Evolutionary conservation across 2,888 invertebrate genomes (phyloP), one percentile per base, ranked within the genome.

Genomic region (Hipparchia sbordonii): DNA sequence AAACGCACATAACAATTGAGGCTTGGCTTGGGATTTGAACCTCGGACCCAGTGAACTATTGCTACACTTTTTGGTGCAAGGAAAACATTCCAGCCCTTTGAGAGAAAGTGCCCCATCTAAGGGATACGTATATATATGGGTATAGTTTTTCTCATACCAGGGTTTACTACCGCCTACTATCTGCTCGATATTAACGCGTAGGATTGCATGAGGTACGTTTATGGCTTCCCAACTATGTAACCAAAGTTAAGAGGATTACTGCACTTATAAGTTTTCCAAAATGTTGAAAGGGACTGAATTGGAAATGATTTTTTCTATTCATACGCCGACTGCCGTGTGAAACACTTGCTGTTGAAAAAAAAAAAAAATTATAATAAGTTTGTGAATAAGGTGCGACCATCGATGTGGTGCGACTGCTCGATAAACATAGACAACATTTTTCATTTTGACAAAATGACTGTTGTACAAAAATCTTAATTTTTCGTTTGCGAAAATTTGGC

Each of bases 201-300:
- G 56, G 13, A 13, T 56, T 56, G 56, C 56, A 57, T 23, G 23
- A 23, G 23, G 57, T 8, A 46, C 39, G 33, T 69, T 60, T 87
- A 88, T 2, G 91, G 90, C 82, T 91, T 91, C 91, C 77, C 80
- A 79, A 77, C 75, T 74, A 80, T 80, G 80, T 77, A 76, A 82
- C 82, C 81, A 79, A 75, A 80, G 79, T 79, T 83, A 90, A 89
- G 84, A 69, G 82, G 90, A 89, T 92, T 92, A 91, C 39, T 60
- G 83, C 89, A 89, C 87, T 89, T 91, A 77, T 12, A 83, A 70
- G 91, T 79, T 39, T 89, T 90, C 89, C 61, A 62, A 77, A 77
- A 74, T 75, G 75, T 80, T 77, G 78, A 74, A 73, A 74, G 72
- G 78, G 77, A 76, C 39, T 39, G 39, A 80, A 79, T 23, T 39